Conservation (phyloP, 2,888 invertebrate species). For the Conops quadrifasciatus region DNA sequence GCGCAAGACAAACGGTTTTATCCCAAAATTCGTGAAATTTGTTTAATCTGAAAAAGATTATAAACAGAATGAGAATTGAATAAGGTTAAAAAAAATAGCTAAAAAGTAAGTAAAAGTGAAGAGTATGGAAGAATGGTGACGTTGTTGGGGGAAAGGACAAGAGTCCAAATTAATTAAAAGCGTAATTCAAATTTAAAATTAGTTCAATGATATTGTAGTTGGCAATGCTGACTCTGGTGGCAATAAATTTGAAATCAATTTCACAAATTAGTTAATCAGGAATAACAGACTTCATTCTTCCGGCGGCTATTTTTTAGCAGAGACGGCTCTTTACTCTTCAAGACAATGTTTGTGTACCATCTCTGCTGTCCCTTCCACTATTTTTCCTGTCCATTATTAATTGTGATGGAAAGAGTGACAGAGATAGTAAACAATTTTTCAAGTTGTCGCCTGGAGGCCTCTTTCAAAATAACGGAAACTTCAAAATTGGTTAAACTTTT, state of each 20-base stretch:
- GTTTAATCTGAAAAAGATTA: not conserved
- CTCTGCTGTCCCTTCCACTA: not conserved
- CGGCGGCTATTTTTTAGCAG: not conserved
- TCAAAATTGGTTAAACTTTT: no score
- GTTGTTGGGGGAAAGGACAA: not conserved
- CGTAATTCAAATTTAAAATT: slow-evolving; percentile 19
- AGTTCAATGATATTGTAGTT: slow-evolving; percentile 43
- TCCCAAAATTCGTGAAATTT: slow-evolving; percentile 21
- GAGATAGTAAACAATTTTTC: no score
- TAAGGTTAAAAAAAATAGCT: slow-evolving; percentile 50
- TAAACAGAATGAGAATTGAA: slow-evolving; percentile 24
- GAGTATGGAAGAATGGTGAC: not conserved
- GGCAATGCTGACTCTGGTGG: slow-evolving; percentile 44
- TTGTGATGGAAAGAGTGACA: no score
- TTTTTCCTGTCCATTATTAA: not conserved
- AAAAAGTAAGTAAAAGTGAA: slow-evolving; percentile 23
- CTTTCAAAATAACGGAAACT: no score
- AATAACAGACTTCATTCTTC: slow-evolving; percentile 21
- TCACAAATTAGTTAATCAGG: slow-evolving; percentile 58
- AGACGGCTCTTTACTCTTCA: slow-evolving; percentile 36
- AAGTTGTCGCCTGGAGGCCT: no score
- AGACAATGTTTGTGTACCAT: slow-evolving; percentile 1
- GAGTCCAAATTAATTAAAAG: slow-evolving; percentile 2
- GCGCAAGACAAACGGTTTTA: slow-evolving; percentile 31
- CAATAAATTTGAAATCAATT: slow-evolving; percentile 62